Percentiles rank a stretch among this genome's conserved stretches.
Evolutionary conservation across 2,797 vertebrate species (phyloP).

Genomic region (Halcyon leucocephala): DNA sequence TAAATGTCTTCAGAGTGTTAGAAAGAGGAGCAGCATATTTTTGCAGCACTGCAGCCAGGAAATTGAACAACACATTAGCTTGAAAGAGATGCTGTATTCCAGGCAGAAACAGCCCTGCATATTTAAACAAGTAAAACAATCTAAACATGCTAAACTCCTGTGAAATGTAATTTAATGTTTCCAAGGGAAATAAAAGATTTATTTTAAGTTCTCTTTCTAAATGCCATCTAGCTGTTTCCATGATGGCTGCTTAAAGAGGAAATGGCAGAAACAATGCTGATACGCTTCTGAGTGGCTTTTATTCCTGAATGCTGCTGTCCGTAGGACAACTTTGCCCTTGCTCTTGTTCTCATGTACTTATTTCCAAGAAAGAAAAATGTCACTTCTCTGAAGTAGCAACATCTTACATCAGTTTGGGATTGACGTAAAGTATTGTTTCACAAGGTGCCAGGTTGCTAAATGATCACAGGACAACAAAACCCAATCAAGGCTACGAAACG

Average conservation of each 20-base stretch:
- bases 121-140: neutral
- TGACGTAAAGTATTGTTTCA: neutral
- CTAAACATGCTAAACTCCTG: neutral
- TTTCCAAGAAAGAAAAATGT: neutral
- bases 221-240: neutral
- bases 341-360: neutral
- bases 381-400: neutral
- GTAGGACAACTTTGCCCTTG: neutral
- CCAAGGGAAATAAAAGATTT: neutral
- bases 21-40: neutral
- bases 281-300: neutral
- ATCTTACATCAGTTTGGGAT: neutral
- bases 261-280: neutral
- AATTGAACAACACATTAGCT: neutral
- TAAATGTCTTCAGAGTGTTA: neutral
- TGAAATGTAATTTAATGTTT: conserved; percentile 28
- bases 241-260: neutral
- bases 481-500: neutral
- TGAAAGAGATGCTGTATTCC: neutral
- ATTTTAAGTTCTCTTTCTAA: conserved; percentile 18
- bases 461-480: neutral
- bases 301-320: neutral
- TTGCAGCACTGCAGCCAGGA: neutral
- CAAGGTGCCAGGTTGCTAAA: neutral
- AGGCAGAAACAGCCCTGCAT: neutral